A percentile compares a stretch with the other conserved stretches of the same genome.
Conservation (phyloP, 1,140 invertebrate species). For the Drosophila varians region DNA sequence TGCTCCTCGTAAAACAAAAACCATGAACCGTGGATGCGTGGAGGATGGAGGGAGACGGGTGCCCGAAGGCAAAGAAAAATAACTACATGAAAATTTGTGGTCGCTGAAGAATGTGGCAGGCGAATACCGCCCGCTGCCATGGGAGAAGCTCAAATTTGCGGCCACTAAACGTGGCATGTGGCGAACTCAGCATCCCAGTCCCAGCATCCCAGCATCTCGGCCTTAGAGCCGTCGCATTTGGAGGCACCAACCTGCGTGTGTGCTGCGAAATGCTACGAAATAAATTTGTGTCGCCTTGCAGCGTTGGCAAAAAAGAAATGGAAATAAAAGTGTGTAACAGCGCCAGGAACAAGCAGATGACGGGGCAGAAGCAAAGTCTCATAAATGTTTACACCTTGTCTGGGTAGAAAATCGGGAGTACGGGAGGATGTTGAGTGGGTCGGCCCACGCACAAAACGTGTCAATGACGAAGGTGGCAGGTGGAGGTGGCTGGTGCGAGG, state of each 20-base stretch:
- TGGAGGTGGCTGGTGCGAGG: not conserved
- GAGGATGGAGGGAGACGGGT: not conserved
- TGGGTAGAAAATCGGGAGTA: constrained; percentile 33
- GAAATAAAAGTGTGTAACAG: constrained; percentile 46
- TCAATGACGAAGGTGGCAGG: constrained; percentile 54
- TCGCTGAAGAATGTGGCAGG: constrained; percentile 62
- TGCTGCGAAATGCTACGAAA: constrained; percentile 77
- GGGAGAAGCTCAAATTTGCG: constrained; percentile 68
- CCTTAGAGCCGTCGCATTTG: not conserved
- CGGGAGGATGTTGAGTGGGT: not conserved
- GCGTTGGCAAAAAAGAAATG: constrained; percentile 45
- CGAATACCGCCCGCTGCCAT: constrained; percentile 22
- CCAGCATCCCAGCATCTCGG: constrained; percentile 8
- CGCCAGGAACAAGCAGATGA: constrained; percentile 35
- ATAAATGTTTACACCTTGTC: constrained; percentile 80
- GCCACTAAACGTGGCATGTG: constrained; percentile 75
- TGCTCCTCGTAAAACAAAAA: constrained; percentile 20
- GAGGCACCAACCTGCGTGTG: constrained; percentile 46
- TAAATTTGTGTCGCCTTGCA: constrained; percentile 77
- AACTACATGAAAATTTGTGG: constrained; percentile 78
- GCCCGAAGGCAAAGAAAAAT: constrained; percentile 61
- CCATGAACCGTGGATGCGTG: not conserved
- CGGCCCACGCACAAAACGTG: constrained; percentile 58
- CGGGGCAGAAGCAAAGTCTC: constrained; percentile 36
- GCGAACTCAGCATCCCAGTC: constrained; percentile 37